Percentiles rank a stretch among this genome's conserved stretches.
phyloP scores from a whole-genome alignment of 64 coral and sea anemone species.

The Montipora foliosa region DNA sequence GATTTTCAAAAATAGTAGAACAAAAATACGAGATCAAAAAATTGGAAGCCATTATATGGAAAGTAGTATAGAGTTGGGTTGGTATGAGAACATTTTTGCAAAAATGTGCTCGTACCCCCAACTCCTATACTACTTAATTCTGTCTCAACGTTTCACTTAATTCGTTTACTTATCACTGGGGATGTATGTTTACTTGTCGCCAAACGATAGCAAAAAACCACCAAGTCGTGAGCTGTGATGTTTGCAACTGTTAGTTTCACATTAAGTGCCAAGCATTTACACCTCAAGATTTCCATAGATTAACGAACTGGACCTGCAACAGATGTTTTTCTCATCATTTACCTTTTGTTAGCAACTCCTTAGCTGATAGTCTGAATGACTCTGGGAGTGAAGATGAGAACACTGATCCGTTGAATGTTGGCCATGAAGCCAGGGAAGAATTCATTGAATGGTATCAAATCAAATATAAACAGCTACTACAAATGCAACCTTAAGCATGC shows the following conservation, averaged over 20 bases:
- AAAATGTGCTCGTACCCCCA: too few relatives aligned
- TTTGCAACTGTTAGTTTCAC: conserved; percentile 13
- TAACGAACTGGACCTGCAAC: neutral
- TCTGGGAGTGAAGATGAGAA: neutral
- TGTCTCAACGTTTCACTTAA: neutral
- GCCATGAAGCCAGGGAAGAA: conserved; percentile 7
- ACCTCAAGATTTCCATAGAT: neutral
- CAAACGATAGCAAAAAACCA: neutral
- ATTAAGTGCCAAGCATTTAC: conserved; percentile 31
- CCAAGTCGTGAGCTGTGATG: conserved; percentile 16
- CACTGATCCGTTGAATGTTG: neutral
- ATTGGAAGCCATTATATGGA: too few relatives aligned
- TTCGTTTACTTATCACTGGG: conserved; percentile 19
- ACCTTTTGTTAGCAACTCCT: neutral
- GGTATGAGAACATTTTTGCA: too few relatives aligned
- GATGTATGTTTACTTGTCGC: neutral
- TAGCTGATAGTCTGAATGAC: conserved; percentile 31
- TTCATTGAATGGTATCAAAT: conserved; percentile 24
- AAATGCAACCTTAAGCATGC: conserved; percentile 25
- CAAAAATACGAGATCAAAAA: too few relatives aligned
- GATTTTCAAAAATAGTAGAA: too few relatives aligned
- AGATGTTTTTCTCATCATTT: neutral
- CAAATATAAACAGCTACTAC: conserved; percentile 46
- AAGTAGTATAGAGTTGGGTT: too few relatives aligned
- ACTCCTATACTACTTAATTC: too few relatives aligned